Percentiles rank a stretch among this genome's conserved stretches.
These are phyloP conservation scores for Caretta caretta DNA, from an alignment of 2,113 vertebrate genomes.

Conservation along the genomic window DNA sequence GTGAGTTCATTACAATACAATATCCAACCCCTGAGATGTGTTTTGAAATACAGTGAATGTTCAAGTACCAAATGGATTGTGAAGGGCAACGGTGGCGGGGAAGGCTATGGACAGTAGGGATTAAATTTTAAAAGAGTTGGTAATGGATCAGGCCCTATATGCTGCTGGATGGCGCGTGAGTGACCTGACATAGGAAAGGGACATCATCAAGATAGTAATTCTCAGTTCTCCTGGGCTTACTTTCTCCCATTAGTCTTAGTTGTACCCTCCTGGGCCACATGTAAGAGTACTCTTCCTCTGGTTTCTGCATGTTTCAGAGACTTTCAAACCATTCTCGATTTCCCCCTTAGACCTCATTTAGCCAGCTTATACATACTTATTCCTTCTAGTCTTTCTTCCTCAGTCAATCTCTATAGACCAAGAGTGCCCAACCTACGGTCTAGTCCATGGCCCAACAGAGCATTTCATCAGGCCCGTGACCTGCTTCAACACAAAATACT, in stretches of 20 bases:
- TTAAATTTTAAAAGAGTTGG: not conserved
- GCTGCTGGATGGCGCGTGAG: not conserved
- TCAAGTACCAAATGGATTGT: not conserved
- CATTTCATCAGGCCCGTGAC: no score
- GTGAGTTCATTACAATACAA: not conserved
- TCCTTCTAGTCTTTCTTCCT: not conserved
- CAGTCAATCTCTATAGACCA: not conserved
- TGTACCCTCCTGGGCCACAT: not conserved
- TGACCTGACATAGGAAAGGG: not conserved
- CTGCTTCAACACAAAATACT: no score
- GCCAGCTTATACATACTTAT: not conserved
- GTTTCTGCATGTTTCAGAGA: not conserved
- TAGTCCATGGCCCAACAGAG: no score
- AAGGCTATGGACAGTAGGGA: not conserved
- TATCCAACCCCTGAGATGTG: not conserved
- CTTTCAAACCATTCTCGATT: not conserved
- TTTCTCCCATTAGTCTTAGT: not conserved
- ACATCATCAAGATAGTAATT: not conserved
- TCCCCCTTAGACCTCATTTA: not conserved
- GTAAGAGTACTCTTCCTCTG: not conserved
- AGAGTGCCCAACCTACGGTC: not conserved
- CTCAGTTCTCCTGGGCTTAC: not conserved
- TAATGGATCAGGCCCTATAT: no score
- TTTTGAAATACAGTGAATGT: not conserved
- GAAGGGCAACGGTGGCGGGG: not conserved